Evolutionary conservation across 1,140 invertebrate species (phyloP).

Genomic region (Drosophila funebris): DNA sequence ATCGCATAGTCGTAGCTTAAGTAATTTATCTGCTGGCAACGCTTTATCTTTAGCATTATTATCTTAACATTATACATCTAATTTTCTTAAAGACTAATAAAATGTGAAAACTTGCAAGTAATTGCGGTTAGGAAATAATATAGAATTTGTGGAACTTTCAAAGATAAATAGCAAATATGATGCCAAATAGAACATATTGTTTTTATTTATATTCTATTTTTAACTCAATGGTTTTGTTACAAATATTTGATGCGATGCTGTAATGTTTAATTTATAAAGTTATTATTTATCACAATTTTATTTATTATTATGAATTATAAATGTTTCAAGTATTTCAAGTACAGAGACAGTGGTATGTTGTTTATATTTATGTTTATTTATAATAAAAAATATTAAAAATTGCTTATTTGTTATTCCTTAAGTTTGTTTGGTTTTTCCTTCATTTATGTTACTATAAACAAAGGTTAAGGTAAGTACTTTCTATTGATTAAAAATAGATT

Average conservation of each 20-base stretch:
- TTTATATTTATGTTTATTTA: background rate
- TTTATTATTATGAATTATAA: background rate
- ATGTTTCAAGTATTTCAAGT: background rate
- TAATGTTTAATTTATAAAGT: background rate
- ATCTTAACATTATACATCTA: background rate
- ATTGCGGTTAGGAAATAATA: background rate
- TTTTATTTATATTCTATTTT: background rate
- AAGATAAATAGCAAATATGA: background rate
- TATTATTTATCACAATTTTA: background rate
- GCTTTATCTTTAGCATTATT: background rate
- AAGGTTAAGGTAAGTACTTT: too few relatives aligned
- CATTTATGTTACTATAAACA: too few relatives aligned
- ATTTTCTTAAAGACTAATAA: constrained; percentile 5
- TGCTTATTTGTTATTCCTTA: background rate
- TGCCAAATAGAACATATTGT: background rate
- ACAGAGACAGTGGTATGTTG: background rate
- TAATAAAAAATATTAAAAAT: background rate
- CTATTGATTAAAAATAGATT: too few relatives aligned
- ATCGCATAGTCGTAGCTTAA: background rate
- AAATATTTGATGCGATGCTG: background rate
- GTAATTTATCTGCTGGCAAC: background rate
- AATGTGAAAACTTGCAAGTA: background rate
- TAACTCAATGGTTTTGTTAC: background rate
- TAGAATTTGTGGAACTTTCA: background rate
- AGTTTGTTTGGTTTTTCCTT: too few relatives aligned